Evolutionary conservation across 1,140 invertebrate genomes (phyloP).

Genomic region (Sarcophaga bullata): DNA sequence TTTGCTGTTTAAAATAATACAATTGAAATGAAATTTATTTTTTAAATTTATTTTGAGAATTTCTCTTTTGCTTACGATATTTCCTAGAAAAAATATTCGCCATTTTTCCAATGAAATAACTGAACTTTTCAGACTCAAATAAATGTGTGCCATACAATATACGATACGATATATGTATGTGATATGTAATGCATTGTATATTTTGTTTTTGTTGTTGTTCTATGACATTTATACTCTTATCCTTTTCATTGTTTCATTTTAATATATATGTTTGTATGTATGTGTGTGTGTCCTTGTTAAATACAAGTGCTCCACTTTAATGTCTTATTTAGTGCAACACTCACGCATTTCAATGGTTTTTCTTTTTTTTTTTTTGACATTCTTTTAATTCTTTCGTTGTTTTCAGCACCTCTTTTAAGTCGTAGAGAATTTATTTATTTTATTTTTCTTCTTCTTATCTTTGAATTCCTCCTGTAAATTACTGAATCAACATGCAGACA

Average conservation of each 20-base stretch:
- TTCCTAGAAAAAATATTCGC: no score
- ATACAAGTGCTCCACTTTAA: slow-evolving; percentile 16
- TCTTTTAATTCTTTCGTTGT: no score
- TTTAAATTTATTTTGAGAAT: no score
- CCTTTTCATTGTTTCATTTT: not conserved
- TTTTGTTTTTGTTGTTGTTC: not conserved
- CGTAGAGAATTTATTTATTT: no score
- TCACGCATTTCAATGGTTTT: not conserved
- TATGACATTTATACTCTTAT: not conserved
- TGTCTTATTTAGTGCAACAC: not conserved
- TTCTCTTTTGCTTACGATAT: no score
- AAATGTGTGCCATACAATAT: no score
- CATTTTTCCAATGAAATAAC: no score
- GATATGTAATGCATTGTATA: not conserved
- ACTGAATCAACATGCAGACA: not conserved
- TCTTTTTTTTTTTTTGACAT: not conserved
- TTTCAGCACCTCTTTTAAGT: no score
- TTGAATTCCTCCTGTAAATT: not conserved
- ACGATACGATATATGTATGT: no score
- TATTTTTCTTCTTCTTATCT: not conserved
- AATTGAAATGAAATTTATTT: no score
- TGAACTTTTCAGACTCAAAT: no score
- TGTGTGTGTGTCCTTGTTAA: not conserved
- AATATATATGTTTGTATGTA: not conserved
- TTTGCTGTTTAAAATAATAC: no score